phyloP scores from a whole-genome alignment of 2,797 vertebrate species.

The Psittacula echo region DNA sequence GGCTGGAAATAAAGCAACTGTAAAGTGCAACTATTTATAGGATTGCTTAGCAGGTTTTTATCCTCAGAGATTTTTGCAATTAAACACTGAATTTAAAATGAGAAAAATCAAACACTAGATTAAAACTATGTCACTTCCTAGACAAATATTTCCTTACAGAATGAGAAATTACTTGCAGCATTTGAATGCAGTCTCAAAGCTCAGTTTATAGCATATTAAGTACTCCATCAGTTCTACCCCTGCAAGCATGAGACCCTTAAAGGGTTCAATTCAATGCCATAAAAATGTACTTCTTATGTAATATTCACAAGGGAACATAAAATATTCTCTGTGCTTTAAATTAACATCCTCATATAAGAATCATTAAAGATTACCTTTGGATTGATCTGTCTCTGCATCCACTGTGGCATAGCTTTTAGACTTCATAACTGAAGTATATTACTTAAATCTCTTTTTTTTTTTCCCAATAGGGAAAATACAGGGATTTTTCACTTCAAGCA shows the following conservation, averaged over 20 bases:
- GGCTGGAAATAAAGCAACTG: background rate
- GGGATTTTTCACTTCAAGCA: background rate
- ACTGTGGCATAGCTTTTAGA: background rate
- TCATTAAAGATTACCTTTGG: background rate
- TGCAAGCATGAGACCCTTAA: background rate
- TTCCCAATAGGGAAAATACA: background rate
- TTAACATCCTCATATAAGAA: background rate
- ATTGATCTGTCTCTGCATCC: background rate
- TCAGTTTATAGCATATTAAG: background rate
- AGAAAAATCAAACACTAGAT: background rate
- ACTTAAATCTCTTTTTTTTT: background rate
- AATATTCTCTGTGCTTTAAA: background rate
- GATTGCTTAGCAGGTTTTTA: background rate
- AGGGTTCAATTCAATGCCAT: background rate
- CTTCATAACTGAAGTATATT: background rate
- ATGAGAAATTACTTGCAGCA: background rate
- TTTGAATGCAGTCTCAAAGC: background rate
- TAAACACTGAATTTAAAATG: background rate
- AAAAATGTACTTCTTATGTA: background rate
- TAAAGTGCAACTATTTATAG: background rate
- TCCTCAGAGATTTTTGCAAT: background rate
- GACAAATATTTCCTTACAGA: slow-evolving; percentile 19
- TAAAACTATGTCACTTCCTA: background rate
- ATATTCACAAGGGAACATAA: background rate
- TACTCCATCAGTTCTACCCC: background rate